Evolutionary conservation across 2,888 invertebrate species (phyloP).

Genomic region (Sarcophaga caerulescens): DNA sequence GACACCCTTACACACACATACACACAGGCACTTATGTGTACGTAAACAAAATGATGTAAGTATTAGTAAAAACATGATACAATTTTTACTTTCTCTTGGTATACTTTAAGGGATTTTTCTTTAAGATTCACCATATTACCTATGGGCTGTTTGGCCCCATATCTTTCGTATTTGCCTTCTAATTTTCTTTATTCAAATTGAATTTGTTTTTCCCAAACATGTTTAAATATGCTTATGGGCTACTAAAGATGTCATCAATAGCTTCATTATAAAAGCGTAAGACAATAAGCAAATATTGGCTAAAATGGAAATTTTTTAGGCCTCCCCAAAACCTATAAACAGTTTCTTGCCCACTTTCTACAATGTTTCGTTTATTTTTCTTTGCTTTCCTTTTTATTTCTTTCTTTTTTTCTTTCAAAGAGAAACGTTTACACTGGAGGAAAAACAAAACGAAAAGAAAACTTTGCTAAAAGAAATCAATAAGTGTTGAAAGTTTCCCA

Average conservation of each 20-base stretch:
- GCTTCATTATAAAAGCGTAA: conserved; percentile 46
- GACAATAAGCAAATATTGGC: conserved; percentile 21
- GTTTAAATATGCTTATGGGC: conserved; percentile 55
- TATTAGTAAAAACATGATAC: background rate
- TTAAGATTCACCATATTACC: no score
- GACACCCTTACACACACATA: background rate
- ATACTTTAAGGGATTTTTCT: no score
- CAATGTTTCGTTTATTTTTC: background rate
- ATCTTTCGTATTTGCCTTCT: background rate
- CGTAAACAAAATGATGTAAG: background rate
- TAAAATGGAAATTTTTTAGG: background rate
- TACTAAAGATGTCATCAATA: conserved; percentile 65
- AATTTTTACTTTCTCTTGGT: background rate
- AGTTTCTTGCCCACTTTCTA: conserved; percentile 5
- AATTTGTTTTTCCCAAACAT: conserved; percentile 60
- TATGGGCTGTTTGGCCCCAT: background rate
- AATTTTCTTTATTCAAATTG: conserved; percentile 49
- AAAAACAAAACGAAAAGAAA: no score
- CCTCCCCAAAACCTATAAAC: conserved; percentile 30
- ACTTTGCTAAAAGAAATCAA: background rate
- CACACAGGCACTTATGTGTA: background rate
- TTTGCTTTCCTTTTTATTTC: background rate
- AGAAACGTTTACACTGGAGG: background rate
- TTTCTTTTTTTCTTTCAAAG: background rate
- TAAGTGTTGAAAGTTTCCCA: conserved; percentile 25